Percentiles rank a stretch among this genome's conserved stretches.
These are phyloP conservation scores for Planiliza haematocheilus DNA, from an alignment of 2,113 vertebrate genomes.

Conservation along the genomic window DNA sequence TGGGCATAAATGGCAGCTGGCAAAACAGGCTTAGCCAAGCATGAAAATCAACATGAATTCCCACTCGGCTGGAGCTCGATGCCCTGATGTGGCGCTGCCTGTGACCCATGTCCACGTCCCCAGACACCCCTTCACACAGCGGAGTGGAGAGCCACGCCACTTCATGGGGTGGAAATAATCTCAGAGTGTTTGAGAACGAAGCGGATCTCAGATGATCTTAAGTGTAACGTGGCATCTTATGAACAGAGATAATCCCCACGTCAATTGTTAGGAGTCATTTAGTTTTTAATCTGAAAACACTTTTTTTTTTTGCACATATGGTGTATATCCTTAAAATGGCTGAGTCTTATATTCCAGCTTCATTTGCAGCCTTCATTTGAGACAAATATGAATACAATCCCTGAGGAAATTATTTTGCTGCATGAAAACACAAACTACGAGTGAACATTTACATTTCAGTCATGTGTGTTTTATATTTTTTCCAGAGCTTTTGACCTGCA, in stretches of 20 bases:
- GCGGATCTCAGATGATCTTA: constrained; percentile 43
- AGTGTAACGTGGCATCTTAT: neutral
- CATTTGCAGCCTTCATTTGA: too few relatives aligned
- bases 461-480: too few relatives aligned
- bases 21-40: constrained; percentile 76
- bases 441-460: too few relatives aligned
- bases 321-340: too few relatives aligned
- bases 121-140: constrained; percentile 61
- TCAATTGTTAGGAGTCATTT: neutral
- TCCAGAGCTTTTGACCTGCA: too few relatives aligned
- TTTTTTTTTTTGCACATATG: neutral
- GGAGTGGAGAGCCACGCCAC: constrained; percentile 43
- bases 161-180: constrained; percentile 50
- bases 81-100: constrained; percentile 59
- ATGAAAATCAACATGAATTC: constrained; percentile 78
- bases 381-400: too few relatives aligned
- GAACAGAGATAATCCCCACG: neutral
- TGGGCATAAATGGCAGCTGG: constrained; percentile 80
- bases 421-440: too few relatives aligned
- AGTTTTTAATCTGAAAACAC: neutral
- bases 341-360: too few relatives aligned
- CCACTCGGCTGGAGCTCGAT: constrained; percentile 70
- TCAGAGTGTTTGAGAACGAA: constrained; percentile 32
- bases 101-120: constrained; percentile 62
- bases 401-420: too few relatives aligned